Conservation (phyloP, 2,888 invertebrate genomes). For the Eupithecia centaureata region DNA sequence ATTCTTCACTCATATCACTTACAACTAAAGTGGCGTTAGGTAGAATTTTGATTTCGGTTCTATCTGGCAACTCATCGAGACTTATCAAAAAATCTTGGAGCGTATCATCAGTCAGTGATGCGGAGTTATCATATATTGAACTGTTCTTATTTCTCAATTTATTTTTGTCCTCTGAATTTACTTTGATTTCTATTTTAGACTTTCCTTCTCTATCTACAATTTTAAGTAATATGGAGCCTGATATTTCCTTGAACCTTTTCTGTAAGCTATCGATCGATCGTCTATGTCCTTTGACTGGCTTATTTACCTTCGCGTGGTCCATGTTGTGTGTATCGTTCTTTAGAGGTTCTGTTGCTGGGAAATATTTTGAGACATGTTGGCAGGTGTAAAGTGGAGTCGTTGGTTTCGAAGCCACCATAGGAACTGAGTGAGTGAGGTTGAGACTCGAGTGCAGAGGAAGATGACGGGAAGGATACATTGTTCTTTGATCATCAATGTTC, state of each 20-base stretch:
- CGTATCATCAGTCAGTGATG: not conserved
- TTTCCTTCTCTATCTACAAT: conserved; percentile 52
- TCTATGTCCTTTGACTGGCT: conserved; percentile 50
- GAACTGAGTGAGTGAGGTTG: not conserved
- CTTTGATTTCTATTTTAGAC: conserved; percentile 59
- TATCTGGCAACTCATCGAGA: conserved; percentile 28
- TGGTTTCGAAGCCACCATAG: not conserved
- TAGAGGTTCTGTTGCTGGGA: not conserved
- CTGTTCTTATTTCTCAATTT: conserved; percentile 27
- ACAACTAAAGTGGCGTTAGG: conserved; percentile 49
- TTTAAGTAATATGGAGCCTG: conserved; percentile 52
- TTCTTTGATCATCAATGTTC: not conserved
- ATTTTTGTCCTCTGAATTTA: conserved; percentile 42
- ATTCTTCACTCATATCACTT: conserved; percentile 14
- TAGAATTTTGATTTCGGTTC: conserved; percentile 49
- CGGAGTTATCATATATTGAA: conserved; percentile 12
- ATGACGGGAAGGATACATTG: not conserved
- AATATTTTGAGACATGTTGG: not conserved
- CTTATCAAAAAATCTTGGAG: not conserved
- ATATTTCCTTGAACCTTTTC: conserved; percentile 28
- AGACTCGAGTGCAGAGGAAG: not conserved
- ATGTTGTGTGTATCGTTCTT: not conserved
- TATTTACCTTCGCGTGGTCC: not conserved
- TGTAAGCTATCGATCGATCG: conserved; percentile 50
- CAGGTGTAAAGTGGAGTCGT: not conserved